Evolutionary conservation across 1,140 invertebrate species (phyloP).

Genomic region (Mercenaria mercenaria): DNA sequence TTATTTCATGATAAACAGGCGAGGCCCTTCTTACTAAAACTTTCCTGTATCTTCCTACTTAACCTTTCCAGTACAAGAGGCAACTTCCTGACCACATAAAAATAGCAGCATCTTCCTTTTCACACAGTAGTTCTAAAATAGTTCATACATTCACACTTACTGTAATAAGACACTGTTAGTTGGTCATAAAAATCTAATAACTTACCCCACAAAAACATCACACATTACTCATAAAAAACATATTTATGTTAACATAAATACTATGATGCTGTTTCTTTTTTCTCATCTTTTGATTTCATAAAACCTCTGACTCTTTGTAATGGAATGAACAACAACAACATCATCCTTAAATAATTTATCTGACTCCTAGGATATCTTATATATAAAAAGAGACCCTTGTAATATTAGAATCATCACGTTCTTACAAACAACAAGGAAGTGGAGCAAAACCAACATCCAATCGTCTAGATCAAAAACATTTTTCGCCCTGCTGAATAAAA

Average conservation of each 20-base stretch:
- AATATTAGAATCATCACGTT: not conserved
- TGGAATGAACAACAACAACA: not conserved
- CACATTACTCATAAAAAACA: slow-evolving; percentile 4
- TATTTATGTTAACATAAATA: not conserved
- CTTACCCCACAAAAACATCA: not conserved
- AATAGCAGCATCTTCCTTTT: slow-evolving; percentile 8
- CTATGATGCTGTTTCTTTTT: not conserved
- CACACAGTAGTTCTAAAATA: not conserved
- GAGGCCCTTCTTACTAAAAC: not conserved
- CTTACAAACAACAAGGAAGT: not conserved
- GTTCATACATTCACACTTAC: not conserved
- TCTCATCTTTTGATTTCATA: not conserved
- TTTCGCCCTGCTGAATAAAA: not conserved
- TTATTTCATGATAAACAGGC: not conserved
- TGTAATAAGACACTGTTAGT: not conserved
- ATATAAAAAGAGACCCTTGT: not conserved
- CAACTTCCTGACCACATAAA: not conserved
- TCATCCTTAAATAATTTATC: not conserved
- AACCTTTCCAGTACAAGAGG: not conserved
- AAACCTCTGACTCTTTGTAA: not conserved
- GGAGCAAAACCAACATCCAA: not conserved
- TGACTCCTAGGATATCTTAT: too few species aligned
- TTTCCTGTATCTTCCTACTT: too few species aligned
- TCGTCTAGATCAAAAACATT: not conserved
- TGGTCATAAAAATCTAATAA: not conserved